phyloP scores from a whole-genome alignment of 2,888 invertebrate species.

The Pristionchus exspectatus region DNA sequence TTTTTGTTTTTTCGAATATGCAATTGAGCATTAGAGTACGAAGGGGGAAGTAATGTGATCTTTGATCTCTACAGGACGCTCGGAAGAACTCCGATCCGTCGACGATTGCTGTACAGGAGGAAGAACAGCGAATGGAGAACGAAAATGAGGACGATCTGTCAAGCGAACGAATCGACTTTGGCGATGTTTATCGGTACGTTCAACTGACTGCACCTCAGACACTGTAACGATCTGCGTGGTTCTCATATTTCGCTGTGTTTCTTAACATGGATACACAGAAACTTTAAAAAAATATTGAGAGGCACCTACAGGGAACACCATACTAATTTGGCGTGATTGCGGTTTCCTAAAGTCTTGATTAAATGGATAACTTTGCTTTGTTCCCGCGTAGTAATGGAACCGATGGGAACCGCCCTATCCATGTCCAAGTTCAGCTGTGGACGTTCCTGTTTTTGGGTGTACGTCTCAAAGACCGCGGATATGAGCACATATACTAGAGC shows the following conservation, averaged over 20 bases:
- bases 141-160: background rate
- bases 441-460: background rate
- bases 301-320: no score
- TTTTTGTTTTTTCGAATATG: background rate
- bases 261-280: no score
- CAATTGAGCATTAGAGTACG: background rate
- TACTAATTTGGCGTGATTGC: no score
- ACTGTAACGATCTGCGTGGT: no score
- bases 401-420: background rate
- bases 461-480: background rate
- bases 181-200: constrained; percentile 15
- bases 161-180: constrained; percentile 1
- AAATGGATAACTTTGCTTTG: no score
- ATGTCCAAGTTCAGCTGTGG: background rate
- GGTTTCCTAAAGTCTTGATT: no score
- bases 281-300: no score
- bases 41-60: background rate
- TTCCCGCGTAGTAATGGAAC: no score
- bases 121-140: background rate
- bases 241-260: no score
- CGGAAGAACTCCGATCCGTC: constrained; percentile 4
- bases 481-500: background rate
- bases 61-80: constrained; percentile 1
- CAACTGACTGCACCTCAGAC: background rate
- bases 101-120: constrained; percentile 9